Evolutionary conservation across 64 coral and sea anemone species (phyloP).

Genomic region (Pachyseris speciosa): DNA sequence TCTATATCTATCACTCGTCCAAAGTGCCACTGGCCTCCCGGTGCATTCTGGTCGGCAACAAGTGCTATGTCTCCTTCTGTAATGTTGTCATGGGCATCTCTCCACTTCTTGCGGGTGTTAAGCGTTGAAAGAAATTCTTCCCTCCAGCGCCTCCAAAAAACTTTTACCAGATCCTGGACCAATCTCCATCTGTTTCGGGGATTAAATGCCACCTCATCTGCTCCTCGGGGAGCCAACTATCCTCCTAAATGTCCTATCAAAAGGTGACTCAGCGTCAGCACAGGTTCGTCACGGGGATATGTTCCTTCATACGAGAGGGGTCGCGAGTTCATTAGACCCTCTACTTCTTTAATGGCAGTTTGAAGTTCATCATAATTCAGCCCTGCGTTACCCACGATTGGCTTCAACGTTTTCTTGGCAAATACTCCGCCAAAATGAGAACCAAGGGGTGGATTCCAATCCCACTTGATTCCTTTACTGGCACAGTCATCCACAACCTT

Average conservation of each 20-base stretch:
- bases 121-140: slow-evolving; percentile 8
- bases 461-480: slow-evolving; percentile 28
- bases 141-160: slow-evolving; percentile 36
- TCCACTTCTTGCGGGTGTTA: slow-evolving; percentile 42
- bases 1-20: slow-evolving; percentile 10
- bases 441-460: slow-evolving; percentile 30
- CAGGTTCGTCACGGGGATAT: background rate
- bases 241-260: background rate
- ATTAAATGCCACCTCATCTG: background rate
- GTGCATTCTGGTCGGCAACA: slow-evolving; percentile 31
- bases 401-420: slow-evolving; percentile 19
- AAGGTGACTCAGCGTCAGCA: slow-evolving; percentile 49
- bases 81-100: background rate
- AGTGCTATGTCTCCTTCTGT: slow-evolving; percentile 25
- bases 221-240: background rate
- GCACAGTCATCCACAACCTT: background rate
- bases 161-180: slow-evolving; percentile 22
- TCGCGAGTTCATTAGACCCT: slow-evolving; percentile 55
- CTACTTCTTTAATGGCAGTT: slow-evolving; percentile 32
- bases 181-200: slow-evolving; percentile 5
- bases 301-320: slow-evolving; percentile 6
- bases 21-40: slow-evolving; percentile 21
- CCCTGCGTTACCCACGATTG: slow-evolving; percentile 29
- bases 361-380: slow-evolving; percentile 50
- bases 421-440: slow-evolving; percentile 31